Percentiles rank a stretch among this genome's conserved stretches.
Evolutionary conservation across 2,113 vertebrate genomes (phyloP).

Genomic region (Colaptes auratus): DNA sequence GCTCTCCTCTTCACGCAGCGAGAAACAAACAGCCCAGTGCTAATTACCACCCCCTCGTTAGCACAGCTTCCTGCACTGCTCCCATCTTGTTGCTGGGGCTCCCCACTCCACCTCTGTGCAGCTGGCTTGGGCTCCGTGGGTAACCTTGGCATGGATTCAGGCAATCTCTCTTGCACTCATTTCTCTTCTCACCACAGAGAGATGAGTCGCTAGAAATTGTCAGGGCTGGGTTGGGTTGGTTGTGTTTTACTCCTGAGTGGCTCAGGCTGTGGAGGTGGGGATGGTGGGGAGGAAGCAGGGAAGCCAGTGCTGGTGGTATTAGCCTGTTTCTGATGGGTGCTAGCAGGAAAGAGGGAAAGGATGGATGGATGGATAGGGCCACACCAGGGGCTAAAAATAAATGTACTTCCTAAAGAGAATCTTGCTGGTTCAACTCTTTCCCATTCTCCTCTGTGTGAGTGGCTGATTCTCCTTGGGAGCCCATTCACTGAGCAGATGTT

Average conservation of each 20-base stretch:
- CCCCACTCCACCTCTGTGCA: not conserved
- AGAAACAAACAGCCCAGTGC: conserved; percentile 1
- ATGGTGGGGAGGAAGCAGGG: not conserved
- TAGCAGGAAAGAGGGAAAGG: not conserved
- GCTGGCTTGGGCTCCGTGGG: not conserved
- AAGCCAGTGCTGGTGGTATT: not conserved
- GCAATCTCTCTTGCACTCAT: not conserved
- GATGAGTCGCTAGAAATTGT: not conserved
- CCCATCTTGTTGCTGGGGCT: not conserved
- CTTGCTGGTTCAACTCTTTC: conserved; percentile 60
- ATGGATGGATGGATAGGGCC: not conserved
- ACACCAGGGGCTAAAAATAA: conserved; percentile 27
- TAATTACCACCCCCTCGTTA: not conserved
- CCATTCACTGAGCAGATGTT: conserved; percentile 63
- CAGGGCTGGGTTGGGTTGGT: too few species aligned
- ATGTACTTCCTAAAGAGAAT: conserved; percentile 37
- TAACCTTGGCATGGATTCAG: not conserved
- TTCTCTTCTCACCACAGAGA: rapidly evolving
- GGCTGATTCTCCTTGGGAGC: conserved; percentile 49
- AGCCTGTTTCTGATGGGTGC: not conserved
- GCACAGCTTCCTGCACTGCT: not conserved
- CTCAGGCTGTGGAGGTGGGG: not conserved
- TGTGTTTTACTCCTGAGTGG: not conserved
- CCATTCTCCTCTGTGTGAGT: not conserved
- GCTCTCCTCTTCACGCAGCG: not conserved